These are phyloP conservation scores for Carlito syrichta DNA, from an alignment of 2,113 vertebrate species.

Conservation along the genomic window DNA sequence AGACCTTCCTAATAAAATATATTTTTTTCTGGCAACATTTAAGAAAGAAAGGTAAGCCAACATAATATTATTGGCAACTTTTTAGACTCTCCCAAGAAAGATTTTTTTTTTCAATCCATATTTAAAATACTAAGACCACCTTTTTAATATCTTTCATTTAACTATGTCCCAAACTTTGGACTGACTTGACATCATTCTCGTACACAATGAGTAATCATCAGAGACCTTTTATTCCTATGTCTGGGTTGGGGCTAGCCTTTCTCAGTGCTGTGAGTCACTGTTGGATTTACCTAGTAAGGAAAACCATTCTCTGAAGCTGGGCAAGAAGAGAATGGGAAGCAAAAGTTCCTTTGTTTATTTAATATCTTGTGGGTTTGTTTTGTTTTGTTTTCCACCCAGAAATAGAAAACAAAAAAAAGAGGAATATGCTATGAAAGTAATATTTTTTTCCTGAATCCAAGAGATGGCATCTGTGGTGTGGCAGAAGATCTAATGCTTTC, in stretches of 20 bases:
- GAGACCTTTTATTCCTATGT: neutral
- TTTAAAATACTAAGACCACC: neutral
- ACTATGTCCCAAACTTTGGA: neutral
- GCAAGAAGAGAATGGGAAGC: neutral
- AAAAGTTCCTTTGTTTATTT: neutral
- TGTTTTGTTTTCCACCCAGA: neutral
- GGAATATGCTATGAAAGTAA: neutral
- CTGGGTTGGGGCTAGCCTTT: neutral
- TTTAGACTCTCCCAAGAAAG: neutral
- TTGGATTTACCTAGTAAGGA: neutral
- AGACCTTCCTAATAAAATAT: neutral
- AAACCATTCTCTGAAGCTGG: neutral
- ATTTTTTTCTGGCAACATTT: constrained; percentile 10
- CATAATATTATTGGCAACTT: neutral
- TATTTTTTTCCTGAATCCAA: neutral
- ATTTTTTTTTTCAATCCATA: neutral
- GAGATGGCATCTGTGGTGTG: neutral
- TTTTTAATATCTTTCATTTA: neutral
- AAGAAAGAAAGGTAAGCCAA: constrained; percentile 32
- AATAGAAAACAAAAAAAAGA: neutral
- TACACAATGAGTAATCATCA: no score
- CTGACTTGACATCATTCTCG: neutral
- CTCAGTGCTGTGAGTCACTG: neutral
- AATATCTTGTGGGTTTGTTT: no score
- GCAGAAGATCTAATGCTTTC: neutral